Base-by-base conservation (phyloP, 2,888 invertebrate species). In the Athripsodes cinereus region DNA sequence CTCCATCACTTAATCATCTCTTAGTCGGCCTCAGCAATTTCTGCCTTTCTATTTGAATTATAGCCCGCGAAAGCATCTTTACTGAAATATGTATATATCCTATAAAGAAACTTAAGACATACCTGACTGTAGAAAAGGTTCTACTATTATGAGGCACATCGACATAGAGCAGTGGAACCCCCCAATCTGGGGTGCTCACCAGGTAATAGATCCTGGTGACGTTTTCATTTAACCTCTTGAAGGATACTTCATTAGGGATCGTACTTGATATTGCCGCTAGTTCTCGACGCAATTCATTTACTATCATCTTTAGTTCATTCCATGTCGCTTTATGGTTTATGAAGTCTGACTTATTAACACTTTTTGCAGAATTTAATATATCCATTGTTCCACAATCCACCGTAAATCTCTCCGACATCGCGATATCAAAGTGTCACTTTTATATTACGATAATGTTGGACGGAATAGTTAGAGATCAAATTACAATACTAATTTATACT, bases 181-280 rank as follows among this genome's bases (percentile, higher is more conserved):
- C 95, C 85, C 93, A 90, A 68, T 90, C 91, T 53, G 88, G 87
- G 0, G 92, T 91, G 20, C 90, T 90, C 66, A 92, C 88, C 61
- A 96, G 79, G 71, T 95, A 96, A 73, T 96, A 96, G 67, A 96
- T 86, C 67, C 94, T 82, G 11, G 85, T 90, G 66, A 89, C 84
- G 34, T 90, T 90, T 73, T 90, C 90, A 54, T 84, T 81, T 35
- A 92, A 77, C 22, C 83, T 84, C 58, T 92, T 82, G 73, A 93
- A 93, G 31, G 88, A 85, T 65, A 93, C 86, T 51, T 88, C 87
- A 66, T 87, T 86, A 1, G 93, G 93, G 19, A 92, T 86, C 81
- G 90, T 88, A 1, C 87, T 86, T 0, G 90, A 90, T 35, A 92
- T 75, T 55, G 86, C 84, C 1, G 90, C 88, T 59, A 93, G 71